Base-by-base conservation (phyloP, 2,888 invertebrate species). In the Drosophila buzzatii region DNA sequence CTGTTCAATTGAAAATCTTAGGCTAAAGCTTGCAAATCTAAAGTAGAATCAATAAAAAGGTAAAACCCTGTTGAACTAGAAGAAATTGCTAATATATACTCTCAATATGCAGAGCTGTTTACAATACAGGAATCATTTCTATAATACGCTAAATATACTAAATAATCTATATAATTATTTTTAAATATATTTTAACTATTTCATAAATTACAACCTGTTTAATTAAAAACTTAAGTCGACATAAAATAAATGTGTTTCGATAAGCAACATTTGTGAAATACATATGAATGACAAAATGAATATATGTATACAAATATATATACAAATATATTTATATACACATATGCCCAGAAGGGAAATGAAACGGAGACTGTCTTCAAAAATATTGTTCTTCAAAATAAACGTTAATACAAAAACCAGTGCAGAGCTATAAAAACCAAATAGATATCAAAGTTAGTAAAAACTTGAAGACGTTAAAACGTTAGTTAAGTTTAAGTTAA, bases 381-480 rank as follows among this genome's bases (percentile, higher is more conserved):
- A 81, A 39, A 16, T 59, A 37, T 62, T 62, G n/a, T 33, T 51
- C 31, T 18, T 18, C 2, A 12, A 51, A 78, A 63, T 72, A 70
- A 73, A 79, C 37, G 60, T 45, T 67, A 81, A 75, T 85, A 90
- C 90, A 90, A 91, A 91, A 92, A 93, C 93, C 93, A 93, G 93
- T 93, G 93, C 93, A 93, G 93, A 93, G 93, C 91, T 92, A 92
- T 85, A 83, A 85, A 66, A 82, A 77, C 73, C 76, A 72, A 82
- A 74, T 69, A 63, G 67, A 73, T 71, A 69, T 70, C 61, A 62
- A 63, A 77, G 77, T 82, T 76, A 82, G 82, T 70, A 73, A 68
- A 57, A 49, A 49, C 49, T 49, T 10, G n/a, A 49, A 51, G 18
- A 12, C 33, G 49, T 51, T 18, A 10, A 12, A 71, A 64, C 59